Evolutionary conservation across 2,888 invertebrate species (phyloP), one percentile per base, ranked within the genome.

Genomic region (Hydriomena furcata): DNA sequence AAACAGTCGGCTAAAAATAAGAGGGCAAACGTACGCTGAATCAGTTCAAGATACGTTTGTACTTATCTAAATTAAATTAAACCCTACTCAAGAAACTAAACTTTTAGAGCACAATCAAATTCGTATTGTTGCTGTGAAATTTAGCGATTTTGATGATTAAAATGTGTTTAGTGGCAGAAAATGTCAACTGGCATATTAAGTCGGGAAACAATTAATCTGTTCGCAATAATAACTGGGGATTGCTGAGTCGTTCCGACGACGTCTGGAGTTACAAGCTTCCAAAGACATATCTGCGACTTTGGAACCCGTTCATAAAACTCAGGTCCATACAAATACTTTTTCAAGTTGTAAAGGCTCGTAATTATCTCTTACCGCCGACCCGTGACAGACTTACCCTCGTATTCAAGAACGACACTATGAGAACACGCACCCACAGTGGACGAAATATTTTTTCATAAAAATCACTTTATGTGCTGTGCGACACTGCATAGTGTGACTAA

Each of bases 291-390:
- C 77, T 68, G 73, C 70, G 73, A 81, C 78, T 89, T 88, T 87
- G 88, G 85, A 85, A 82, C 85, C 86, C 82, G 82, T 83, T 86
- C 85, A 87, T 87, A 88, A 89, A 89, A 88, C 80, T 86, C 83
- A 85, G 85, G 85, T 88, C 82, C 88, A 84, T 84, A 84, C 79
- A 83, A 75, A 73, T 70, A 74, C 61, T 67, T 76, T 73, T 74
- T 71, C 64, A 64, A 71, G 80, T 76, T 78, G 57, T 54, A 55
- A 47, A 53, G 55, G 46, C 40, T 48, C 34, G 34, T 7, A 17
- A n/a, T n/a, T n/a, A n/a, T n/a, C n/a, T n/a, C n/a, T n/a, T n/a
- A n/a, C n/a, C n/a, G n/a, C n/a, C n/a, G n/a, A n/a, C n/a, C n/a
- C n/a, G n/a, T n/a, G n/a, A n/a, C n/a, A n/a, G n/a, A n/a, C n/a